Percentiles rank a stretch among this genome's conserved stretches.
Conservation (phyloP, 1,140 invertebrate species). For the Monomorium pharaonis region DNA sequence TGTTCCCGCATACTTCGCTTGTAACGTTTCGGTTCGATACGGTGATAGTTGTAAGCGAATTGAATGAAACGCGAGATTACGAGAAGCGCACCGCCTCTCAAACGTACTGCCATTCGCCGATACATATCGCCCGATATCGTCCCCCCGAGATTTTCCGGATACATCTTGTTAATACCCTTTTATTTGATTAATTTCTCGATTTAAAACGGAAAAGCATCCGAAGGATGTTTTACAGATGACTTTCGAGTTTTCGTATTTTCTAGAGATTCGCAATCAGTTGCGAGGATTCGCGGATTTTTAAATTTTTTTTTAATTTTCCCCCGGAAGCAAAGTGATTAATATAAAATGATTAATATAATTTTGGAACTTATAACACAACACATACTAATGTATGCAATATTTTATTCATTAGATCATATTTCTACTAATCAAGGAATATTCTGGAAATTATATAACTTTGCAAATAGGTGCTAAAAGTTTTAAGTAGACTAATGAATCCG, state of each 20-base stretch:
- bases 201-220: neutral
- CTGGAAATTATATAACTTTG: constrained; percentile 14
- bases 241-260: neutral
- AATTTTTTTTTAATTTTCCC: neutral
- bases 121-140: neutral
- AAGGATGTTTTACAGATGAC: no score
- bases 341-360: neutral
- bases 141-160: neutral
- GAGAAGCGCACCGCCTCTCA: neutral
- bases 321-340: neutral
- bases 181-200: neutral
- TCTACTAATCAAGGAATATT: neutral
- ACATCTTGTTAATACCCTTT: neutral
- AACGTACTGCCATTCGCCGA: neutral
- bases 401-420: neutral
- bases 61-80: constrained; percentile 33
- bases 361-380: neutral
- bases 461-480: constrained; percentile 4
- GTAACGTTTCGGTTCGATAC: constrained; percentile 29
- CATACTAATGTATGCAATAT: neutral
- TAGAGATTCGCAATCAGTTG: neutral
- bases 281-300: neutral
- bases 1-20: constrained; percentile 9
- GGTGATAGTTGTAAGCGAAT: constrained; percentile 44
- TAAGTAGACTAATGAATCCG: neutral